Percentiles rank a stretch among this genome's conserved stretches.
These are phyloP conservation scores for Alosa sapidissima DNA, from an alignment of 2,797 vertebrate genomes.

Conservation along the genomic window DNA sequence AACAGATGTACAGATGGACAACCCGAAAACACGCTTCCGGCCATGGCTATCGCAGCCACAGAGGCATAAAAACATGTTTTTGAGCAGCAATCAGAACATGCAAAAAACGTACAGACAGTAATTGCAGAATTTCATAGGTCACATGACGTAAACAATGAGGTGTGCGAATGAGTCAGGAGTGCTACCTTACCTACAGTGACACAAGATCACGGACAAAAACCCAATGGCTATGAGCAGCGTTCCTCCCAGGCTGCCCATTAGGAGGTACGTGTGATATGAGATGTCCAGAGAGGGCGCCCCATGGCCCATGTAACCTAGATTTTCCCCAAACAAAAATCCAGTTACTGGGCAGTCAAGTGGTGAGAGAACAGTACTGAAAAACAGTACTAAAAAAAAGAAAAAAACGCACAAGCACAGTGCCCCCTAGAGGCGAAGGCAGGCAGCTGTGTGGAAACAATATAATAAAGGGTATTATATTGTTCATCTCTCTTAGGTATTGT, in stretches of 20 bases:
- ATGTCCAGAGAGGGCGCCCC: slow-evolving; percentile 72
- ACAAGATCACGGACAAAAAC: slow-evolving; percentile 75
- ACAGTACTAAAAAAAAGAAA: not conserved
- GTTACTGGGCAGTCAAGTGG: slow-evolving; percentile 37
- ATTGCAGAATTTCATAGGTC: not conserved
- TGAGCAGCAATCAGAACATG: not conserved
- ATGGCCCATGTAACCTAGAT: slow-evolving; percentile 69
- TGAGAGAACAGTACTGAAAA: not conserved
- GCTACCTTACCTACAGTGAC: slow-evolving; percentile 13
- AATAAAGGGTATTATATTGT: slow-evolving; percentile 12
- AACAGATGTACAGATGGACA: too few relatives aligned
- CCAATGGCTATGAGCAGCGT: slow-evolving; percentile 82
- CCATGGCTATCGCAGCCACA: too few relatives aligned
- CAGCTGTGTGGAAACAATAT: not conserved
- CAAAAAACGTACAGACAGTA: not conserved
- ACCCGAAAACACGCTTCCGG: too few relatives aligned
- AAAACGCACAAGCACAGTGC: not conserved
- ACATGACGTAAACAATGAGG: not conserved
- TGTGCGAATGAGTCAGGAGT: not conserved
- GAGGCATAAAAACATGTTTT: too few relatives aligned
- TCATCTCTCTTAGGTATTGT: not conserved
- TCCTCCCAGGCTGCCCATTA: slow-evolving; percentile 87
- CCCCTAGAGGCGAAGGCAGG: not conserved
- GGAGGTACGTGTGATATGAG: slow-evolving; percentile 86
- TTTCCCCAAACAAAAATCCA: slow-evolving; percentile 40